These are phyloP conservation scores for Tetragonisca angustula DNA, from an alignment of 2,888 invertebrate genomes.

Conservation along the genomic window DNA sequence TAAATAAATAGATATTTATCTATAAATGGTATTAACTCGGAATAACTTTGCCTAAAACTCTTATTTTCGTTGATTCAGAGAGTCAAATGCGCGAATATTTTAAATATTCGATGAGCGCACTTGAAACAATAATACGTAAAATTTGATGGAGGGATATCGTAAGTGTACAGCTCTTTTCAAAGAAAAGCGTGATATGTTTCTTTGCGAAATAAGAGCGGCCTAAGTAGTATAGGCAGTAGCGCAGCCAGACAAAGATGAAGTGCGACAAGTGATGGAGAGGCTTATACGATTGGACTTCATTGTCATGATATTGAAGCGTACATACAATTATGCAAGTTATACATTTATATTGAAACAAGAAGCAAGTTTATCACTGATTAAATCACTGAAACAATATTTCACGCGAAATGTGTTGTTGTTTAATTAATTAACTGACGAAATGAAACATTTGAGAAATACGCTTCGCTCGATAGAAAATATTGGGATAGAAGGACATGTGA, in stretches of 20 bases:
- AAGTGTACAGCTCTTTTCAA: not conserved
- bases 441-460: not conserved
- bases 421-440: not conserved
- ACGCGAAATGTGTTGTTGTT: not conserved
- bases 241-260: not conserved
- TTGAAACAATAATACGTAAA: not conserved
- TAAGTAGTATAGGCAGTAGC: not conserved
- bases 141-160: not conserved
- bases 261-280: not conserved
- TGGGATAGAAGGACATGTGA: not conserved
- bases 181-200: not conserved
- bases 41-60: not conserved
- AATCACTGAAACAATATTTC: not conserved
- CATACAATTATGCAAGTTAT: not conserved
- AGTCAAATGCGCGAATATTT: not conserved
- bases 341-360: too few species aligned
- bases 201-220: not conserved
- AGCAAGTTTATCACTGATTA: too few species aligned
- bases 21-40: too few species aligned
- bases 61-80: not conserved
- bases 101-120: not conserved
- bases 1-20: too few species aligned
- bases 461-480: not conserved
- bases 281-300: not conserved
- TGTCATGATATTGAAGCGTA: not conserved